A percentile compares a stretch with the other conserved stretches of the same genome.
These are phyloP conservation scores for Myxocyprinus asiaticus DNA, from an alignment of 2,113 vertebrate species.

Conservation along the genomic window DNA sequence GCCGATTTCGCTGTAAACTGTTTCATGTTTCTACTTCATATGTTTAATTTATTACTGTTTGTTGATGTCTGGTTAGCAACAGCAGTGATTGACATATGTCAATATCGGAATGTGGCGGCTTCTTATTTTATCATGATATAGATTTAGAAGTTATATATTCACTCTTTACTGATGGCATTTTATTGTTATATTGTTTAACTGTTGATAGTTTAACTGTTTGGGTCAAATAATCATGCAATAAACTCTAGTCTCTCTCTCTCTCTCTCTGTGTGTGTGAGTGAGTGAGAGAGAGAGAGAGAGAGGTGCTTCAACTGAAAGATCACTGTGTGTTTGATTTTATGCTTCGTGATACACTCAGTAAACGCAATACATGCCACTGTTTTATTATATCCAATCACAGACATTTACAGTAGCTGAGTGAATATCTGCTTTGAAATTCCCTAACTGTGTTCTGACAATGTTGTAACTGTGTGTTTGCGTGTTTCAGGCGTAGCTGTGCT, in stretches of 20 bases:
- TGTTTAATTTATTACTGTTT: background rate
- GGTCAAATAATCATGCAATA: background rate
- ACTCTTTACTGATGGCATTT: background rate
- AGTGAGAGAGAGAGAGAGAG: no score
- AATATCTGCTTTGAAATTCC: background rate
- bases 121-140: background rate
- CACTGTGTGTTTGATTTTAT: background rate
- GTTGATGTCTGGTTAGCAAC: background rate
- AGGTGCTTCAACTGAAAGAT: background rate
- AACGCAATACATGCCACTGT: background rate
- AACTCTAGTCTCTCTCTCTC: background rate
- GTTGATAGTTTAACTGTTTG: background rate
- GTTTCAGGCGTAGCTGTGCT: conserved; percentile 70
- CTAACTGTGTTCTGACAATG: background rate
- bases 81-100: background rate
- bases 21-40: background rate
- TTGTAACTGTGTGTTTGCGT: conserved; percentile 10
- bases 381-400: background rate
- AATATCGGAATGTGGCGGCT: background rate
- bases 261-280: no score
- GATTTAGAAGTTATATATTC: background rate
- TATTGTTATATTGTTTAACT: background rate
- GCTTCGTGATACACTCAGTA: background rate
- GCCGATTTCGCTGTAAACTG: background rate
- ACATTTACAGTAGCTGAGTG: background rate